Conservation (phyloP, 2,888 invertebrate species). For the Eumerus sabulonum region DNA sequence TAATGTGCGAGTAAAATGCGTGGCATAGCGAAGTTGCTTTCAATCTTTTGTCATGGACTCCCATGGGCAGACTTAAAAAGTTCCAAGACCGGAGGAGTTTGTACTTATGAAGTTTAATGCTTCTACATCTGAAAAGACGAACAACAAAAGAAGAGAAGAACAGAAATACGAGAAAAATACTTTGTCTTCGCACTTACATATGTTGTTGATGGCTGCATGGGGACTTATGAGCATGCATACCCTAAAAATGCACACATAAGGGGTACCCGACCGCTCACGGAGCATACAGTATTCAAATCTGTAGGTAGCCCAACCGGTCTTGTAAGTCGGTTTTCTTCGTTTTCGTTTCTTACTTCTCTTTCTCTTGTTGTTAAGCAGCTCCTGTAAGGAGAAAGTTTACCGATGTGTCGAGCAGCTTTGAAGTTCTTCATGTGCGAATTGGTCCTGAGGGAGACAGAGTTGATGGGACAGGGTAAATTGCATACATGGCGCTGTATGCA, state of each 20-base stretch:
- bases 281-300: not conserved
- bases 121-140: slow-evolving; percentile 13
- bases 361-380: too few relatives aligned
- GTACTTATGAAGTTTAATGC: not conserved
- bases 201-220: slow-evolving; percentile 1
- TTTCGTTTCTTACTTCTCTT: not conserved
- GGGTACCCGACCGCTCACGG: not conserved
- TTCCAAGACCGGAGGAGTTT: slow-evolving; percentile 19
- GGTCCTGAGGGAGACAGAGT: too few relatives aligned
- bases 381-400: not conserved
- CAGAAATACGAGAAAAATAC: too few relatives aligned
- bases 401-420: not conserved
- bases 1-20: slow-evolving; percentile 14
- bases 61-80: slow-evolving; percentile 8
- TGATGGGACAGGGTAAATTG: not conserved
- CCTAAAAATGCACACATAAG: not conserved
- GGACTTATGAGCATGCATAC: slow-evolving; percentile 10
- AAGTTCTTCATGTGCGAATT: too few relatives aligned
- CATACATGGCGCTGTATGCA: slow-evolving; percentile 3
- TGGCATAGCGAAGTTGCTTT: not conserved
- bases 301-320: not conserved
- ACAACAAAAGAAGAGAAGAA: slow-evolving; percentile 10
- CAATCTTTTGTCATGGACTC: not conserved
- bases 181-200: slow-evolving; percentile 13
- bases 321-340: not conserved